These are phyloP conservation scores for Percopsis transmontana DNA, from an alignment of 2,113 vertebrate genomes.

Conservation along the genomic window DNA sequence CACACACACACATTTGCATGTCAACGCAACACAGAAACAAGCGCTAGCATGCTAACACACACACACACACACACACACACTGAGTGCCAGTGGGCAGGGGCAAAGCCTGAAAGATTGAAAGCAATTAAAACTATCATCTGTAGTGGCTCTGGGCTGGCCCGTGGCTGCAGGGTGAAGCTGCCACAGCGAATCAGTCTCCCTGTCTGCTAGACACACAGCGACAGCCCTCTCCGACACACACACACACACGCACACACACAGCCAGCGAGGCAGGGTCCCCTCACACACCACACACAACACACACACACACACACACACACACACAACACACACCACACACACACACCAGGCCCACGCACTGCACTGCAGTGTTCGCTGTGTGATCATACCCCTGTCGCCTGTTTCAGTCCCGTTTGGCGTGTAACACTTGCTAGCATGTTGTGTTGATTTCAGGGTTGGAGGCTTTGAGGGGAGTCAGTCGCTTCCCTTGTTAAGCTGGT, in stretches of 20 bases:
- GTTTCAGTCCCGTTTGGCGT: no score
- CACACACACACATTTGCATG: constrained; percentile 55
- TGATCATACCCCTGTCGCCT: no score
- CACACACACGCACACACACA: background rate
- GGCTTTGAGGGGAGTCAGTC: no score
- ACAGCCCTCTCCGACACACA: constrained; percentile 38
- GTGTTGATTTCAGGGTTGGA: no score
- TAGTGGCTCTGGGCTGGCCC: constrained; percentile 83
- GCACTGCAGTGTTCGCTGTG: no score
- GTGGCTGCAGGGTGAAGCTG: constrained; percentile 82
- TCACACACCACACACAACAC: constrained; percentile 6
- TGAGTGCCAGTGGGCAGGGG: constrained; percentile 78
- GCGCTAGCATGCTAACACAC: background rate
- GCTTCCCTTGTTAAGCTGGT: no score
- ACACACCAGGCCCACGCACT: background rate
- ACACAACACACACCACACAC: background rate
- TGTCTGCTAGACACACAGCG: constrained; percentile 66
- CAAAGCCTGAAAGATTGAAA: constrained; percentile 88
- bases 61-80: constrained; percentile 24
- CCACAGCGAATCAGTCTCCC: constrained; percentile 81
- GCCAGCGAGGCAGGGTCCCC: background rate
- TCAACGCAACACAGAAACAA: background rate
- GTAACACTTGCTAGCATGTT: no score
- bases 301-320: background rate
- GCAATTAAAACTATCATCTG: constrained; percentile 89